Conservation (phyloP, 2,113 vertebrate genomes). For the Campylomormyrus numenius region DNA sequence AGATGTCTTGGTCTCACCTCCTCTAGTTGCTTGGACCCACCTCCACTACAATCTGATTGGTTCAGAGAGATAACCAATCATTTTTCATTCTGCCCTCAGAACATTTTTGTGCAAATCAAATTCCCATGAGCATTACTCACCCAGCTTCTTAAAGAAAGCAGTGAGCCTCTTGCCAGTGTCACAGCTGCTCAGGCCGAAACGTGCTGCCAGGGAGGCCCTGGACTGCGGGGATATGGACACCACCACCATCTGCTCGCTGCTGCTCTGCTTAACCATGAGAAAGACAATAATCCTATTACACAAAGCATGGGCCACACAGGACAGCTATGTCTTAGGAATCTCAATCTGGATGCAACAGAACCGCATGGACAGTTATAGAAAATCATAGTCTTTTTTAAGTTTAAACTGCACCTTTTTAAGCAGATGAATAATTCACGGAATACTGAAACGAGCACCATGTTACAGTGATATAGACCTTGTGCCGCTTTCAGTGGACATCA, state of each 20-base stretch:
- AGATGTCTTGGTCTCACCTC: too few species aligned
- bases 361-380: not conserved
- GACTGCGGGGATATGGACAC: slow-evolving; percentile 88
- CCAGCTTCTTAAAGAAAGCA: slow-evolving; percentile 76
- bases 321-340: not conserved
- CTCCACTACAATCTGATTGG: too few species aligned
- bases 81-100: too few species aligned
- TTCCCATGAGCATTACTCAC: slow-evolving; percentile 48
- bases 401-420: not conserved
- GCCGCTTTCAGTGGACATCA: not conserved
- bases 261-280: slow-evolving; percentile 29
- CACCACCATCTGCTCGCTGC: slow-evolving; percentile 70
- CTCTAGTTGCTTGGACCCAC: too few species aligned
- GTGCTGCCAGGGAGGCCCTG: slow-evolving; percentile 79
- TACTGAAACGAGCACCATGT: not conserved
- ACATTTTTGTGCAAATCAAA: too few species aligned
- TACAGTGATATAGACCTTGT: not conserved
- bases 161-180: slow-evolving; percentile 76
- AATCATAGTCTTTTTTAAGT: not conserved
- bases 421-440: not conserved
- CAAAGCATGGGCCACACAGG: not conserved
- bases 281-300: not conserved
- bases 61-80: too few species aligned
- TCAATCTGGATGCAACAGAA: not conserved
- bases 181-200: slow-evolving; percentile 62